Conservation (phyloP, 2,888 invertebrate species). For the Chymomyza procnemis region DNA sequence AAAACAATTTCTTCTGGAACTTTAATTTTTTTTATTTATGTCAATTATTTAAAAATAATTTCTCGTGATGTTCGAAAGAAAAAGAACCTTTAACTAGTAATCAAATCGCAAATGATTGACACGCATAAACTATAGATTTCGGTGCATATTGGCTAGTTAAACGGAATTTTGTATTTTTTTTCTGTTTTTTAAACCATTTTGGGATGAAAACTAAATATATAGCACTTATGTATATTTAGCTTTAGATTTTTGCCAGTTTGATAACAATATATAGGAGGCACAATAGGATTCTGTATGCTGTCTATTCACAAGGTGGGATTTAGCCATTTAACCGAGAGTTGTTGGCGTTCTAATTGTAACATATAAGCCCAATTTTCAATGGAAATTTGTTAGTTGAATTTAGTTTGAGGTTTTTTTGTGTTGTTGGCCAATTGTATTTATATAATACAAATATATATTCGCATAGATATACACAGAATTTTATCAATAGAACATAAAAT, state of each 20-base stretch:
- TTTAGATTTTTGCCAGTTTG: constrained; percentile 7
- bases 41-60: no score
- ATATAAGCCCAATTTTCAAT: not conserved
- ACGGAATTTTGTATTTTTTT: not conserved
- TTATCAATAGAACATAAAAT: no score
- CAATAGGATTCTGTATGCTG: no score
- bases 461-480: no score
- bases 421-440: not conserved
- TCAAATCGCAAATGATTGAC: not conserved
- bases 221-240: not conserved
- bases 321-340: not conserved
- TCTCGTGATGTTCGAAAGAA: no score
- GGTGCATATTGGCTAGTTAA: not conserved
- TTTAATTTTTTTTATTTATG: no score
- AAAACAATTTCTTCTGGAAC: no score
- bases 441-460: no score
- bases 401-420: not conserved
- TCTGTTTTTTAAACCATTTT: not conserved
- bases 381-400: not conserved
- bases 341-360: not conserved
- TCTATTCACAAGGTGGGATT: not conserved
- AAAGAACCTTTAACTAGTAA: not conserved
- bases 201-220: constrained; percentile 2
- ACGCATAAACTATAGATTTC: not conserved
- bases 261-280: not conserved